Conservation (phyloP, 1,140 invertebrate genomes). For the Heliconius himera region DNA sequence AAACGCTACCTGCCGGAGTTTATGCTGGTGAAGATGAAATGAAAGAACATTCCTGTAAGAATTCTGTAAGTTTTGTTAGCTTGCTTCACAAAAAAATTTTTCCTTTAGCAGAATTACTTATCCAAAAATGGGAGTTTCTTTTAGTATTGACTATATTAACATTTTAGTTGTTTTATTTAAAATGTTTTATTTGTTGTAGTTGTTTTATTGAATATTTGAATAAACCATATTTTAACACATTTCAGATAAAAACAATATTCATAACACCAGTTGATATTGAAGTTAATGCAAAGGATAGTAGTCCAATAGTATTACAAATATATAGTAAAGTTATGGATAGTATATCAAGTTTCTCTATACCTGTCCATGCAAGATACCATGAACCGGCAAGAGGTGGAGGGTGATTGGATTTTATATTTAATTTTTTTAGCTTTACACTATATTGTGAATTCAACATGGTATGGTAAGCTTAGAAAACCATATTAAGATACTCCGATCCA, state of each 20-base stretch:
- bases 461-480: too few species aligned
- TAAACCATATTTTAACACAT: neutral
- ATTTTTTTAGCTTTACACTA: too few species aligned
- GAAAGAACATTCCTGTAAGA: slow-evolving; percentile 45
- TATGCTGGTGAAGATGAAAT: slow-evolving; percentile 64
- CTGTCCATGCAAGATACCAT: slow-evolving; percentile 70
- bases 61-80: slow-evolving; percentile 18
- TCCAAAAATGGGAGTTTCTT: too few species aligned
- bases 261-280: slow-evolving; percentile 63
- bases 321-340: slow-evolving; percentile 46
- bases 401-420: slow-evolving; percentile 40
- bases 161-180: too few species aligned
- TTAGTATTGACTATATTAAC: too few species aligned
- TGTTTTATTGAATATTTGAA: neutral
- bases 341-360: slow-evolving; percentile 51
- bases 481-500: too few species aligned
- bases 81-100: too few species aligned
- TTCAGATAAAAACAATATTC: slow-evolving; percentile 59
- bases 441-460: too few species aligned
- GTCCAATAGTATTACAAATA: slow-evolving; percentile 50
- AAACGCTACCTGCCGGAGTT: slow-evolving; percentile 55
- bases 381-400: slow-evolving; percentile 55
- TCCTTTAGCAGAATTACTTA: too few species aligned
- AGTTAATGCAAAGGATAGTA: slow-evolving; percentile 51
- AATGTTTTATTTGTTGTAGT: neutral